phyloP scores from a whole-genome alignment of 2,113 vertebrate genomes.

The Vanacampus margaritifer region DNA sequence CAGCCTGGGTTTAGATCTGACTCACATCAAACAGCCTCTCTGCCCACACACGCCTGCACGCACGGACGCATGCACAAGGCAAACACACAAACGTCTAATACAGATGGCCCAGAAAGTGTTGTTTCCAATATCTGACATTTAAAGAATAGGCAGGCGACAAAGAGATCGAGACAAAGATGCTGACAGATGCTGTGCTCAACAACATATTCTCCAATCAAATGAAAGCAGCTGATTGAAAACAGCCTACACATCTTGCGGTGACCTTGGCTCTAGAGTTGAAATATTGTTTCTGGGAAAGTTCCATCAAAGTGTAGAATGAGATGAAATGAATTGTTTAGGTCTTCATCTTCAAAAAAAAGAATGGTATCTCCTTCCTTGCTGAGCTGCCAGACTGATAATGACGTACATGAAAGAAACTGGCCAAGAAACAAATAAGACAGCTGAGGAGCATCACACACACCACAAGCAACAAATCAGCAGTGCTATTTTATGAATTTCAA shows the following conservation, averaged over 20 bases:
- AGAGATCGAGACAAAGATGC: constrained; percentile 33
- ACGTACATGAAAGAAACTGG: neutral
- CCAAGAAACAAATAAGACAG: neutral
- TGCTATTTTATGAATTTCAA: neutral
- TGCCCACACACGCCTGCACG: constrained; percentile 67
- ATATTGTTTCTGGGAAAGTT: constrained; percentile 41
- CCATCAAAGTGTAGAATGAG: constrained; percentile 11
- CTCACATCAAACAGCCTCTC: constrained; percentile 78
- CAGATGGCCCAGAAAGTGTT: constrained; percentile 59
- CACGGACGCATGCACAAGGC: constrained; percentile 34
- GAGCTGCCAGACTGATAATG: neutral
- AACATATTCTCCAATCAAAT: constrained; percentile 36
- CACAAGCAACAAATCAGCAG: neutral
- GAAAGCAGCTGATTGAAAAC: constrained; percentile 14
- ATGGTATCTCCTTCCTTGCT: neutral
- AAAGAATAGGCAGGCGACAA: constrained; percentile 52
- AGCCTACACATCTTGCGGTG: constrained; percentile 1
- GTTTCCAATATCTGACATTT: constrained; percentile 78
- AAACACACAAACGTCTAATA: constrained; percentile 55
- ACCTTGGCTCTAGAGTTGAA: neutral
- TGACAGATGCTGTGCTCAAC: constrained; percentile 21
- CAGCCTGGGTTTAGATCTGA: constrained; percentile 76
- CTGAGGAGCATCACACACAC: neutral
- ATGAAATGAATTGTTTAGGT: constrained; percentile 17
- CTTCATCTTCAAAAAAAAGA: neutral